Evolutionary conservation across 2,797 vertebrate genomes (phyloP).

Genomic region (Gymnoscopelus microlampas): DNA sequence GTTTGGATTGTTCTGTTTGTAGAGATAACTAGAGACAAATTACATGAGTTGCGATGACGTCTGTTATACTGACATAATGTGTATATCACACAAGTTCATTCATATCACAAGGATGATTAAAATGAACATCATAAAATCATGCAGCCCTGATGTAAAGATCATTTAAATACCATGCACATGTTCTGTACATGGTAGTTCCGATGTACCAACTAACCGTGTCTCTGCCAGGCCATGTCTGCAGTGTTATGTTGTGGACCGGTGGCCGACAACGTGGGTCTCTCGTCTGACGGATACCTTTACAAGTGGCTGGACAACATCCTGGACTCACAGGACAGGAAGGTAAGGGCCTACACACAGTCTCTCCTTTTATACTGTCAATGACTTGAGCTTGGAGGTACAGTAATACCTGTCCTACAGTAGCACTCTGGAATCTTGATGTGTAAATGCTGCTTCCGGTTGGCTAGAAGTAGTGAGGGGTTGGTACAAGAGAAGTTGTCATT

Average conservation of each 20-base stretch:
- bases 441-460: no score
- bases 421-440: neutral
- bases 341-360: constrained; percentile 57
- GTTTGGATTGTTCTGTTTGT: no score
- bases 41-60: no score
- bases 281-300: constrained; percentile 98
- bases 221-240: constrained; percentile 94
- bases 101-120: no score
- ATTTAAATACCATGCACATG: no score
- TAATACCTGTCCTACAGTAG: neutral
- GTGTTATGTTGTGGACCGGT: constrained; percentile 98
- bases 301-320: constrained; percentile 99
- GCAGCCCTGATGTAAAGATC: no score
- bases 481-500: no score
- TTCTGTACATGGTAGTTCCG: neutral
- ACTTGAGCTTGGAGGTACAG: neutral
- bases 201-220: neutral
- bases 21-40: no score
- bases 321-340: constrained; percentile 99
- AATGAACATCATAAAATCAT: no score
- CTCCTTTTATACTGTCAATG: neutral
- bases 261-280: constrained; percentile 97
- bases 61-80: no score
- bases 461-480: no score
- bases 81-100: no score